Conservation (phyloP, 2,797 vertebrate species). For the Prionace glauca region DNA sequence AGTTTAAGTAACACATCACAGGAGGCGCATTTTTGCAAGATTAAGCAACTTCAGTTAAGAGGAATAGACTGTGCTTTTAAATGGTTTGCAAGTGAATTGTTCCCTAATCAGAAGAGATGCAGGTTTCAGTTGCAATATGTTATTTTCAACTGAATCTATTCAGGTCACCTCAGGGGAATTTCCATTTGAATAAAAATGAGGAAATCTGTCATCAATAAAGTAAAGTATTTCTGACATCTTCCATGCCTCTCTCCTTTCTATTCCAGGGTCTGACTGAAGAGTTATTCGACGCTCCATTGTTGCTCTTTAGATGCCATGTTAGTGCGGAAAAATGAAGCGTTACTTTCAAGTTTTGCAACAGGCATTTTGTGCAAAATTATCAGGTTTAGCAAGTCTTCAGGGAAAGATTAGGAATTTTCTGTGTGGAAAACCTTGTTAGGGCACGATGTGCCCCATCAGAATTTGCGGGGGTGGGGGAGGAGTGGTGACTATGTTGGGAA, state of each 20-base stretch:
- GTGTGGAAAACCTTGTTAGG: neutral
- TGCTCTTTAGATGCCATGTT: neutral
- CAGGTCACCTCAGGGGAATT: conserved; percentile 9
- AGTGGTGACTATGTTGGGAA: neutral
- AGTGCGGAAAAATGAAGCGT: neutral
- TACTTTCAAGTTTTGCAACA: neutral
- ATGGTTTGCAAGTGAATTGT: neutral
- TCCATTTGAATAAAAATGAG: conserved; percentile 24
- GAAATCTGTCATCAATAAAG: conserved; percentile 19
- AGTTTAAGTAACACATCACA: neutral
- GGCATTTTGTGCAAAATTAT: neutral
- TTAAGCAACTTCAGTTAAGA: neutral
- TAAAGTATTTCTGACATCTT: conserved; percentile 21
- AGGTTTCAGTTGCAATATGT: neutral
- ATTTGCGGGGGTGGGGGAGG: neutral
- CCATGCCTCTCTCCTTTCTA: neutral
- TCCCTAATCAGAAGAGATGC: conserved; percentile 19
- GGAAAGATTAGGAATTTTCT: neutral
- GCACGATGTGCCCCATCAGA: neutral
- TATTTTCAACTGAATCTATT: neutral
- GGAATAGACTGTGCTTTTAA: conserved; percentile 8
- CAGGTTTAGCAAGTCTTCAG: neutral
- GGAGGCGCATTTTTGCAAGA: neutral
- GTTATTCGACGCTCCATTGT: neutral
- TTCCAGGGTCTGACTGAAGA: neutral